Percentiles rank a stretch among this genome's conserved stretches.
These are phyloP conservation scores for Ectropis crepuscularia DNA, from an alignment of 2,888 invertebrate species.

Conservation along the genomic window DNA sequence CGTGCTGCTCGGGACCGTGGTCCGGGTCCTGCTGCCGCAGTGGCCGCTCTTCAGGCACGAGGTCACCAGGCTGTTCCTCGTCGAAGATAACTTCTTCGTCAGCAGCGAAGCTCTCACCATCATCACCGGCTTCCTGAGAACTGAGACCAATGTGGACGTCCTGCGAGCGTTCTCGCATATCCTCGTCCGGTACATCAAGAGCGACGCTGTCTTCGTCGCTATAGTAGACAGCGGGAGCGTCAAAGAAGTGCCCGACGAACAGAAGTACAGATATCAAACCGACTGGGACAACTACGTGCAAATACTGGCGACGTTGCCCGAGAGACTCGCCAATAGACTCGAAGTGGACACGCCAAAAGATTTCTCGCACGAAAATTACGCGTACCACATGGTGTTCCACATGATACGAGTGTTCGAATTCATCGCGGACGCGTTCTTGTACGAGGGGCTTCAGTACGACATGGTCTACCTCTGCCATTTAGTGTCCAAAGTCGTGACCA, in stretches of 20 bases:
- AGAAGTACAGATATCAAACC: slow-evolving; percentile 44
- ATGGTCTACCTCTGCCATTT: slow-evolving; percentile 80
- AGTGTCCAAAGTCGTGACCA: slow-evolving; percentile 85
- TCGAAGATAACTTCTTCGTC: slow-evolving; percentile 81
- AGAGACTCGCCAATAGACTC: slow-evolving; percentile 88
- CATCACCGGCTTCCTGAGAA: slow-evolving; percentile 78
- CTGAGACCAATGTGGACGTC: slow-evolving; percentile 57
- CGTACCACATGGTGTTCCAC: slow-evolving; percentile 85
- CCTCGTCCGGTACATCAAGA: slow-evolving; percentile 78
- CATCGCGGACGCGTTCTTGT: slow-evolving; percentile 72
- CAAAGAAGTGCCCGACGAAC: slow-evolving; percentile 38
- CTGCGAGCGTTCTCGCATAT: slow-evolving; percentile 69
- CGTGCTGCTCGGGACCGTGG: slow-evolving; percentile 76
- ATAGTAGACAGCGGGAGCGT: slow-evolving; percentile 68
- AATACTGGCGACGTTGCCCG: slow-evolving; percentile 87
- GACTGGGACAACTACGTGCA: slow-evolving; percentile 85
- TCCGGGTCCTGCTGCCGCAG: slow-evolving; percentile 78
- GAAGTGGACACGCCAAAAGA: slow-evolving; percentile 82
- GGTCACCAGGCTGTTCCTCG: slow-evolving; percentile 74
- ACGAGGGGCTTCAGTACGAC: slow-evolving; percentile 61
- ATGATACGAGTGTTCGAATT: slow-evolving; percentile 86
- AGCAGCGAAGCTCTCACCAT: slow-evolving; percentile 77
- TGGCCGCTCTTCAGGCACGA: slow-evolving; percentile 84
- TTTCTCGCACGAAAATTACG: slow-evolving; percentile 85
- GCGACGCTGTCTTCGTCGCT: slow-evolving; percentile 84